phyloP scores from a whole-genome alignment of 2,797 vertebrate species.

The Adrianichthys oophorus region DNA sequence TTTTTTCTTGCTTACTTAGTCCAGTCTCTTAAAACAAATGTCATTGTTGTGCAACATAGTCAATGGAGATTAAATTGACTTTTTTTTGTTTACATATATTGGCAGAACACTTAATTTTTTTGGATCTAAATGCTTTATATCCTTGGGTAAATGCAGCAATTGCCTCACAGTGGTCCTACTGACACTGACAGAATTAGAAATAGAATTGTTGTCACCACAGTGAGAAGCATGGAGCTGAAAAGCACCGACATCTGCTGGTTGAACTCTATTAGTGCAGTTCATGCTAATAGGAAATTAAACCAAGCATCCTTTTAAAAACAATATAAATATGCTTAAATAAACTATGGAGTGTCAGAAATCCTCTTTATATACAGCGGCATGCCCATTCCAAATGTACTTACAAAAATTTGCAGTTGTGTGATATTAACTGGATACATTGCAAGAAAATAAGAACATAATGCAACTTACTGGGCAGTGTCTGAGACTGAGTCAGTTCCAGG shows the following conservation, averaged over 20 bases:
- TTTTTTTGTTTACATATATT: conserved; percentile 6
- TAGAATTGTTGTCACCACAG: background rate
- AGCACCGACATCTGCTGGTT: conserved; percentile 70
- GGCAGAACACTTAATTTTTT: background rate
- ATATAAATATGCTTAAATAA: too few relatives aligned
- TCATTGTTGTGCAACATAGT: background rate
- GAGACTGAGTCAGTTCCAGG: conserved; percentile 59
- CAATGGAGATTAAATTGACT: background rate
- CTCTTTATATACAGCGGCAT: too few relatives aligned
- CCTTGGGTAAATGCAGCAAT: conserved; percentile 23
- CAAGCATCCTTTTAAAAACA: too few relatives aligned
- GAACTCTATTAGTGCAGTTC: conserved; percentile 1
- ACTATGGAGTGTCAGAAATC: too few relatives aligned
- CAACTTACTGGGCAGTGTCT: conserved; percentile 78
- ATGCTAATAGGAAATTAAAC: background rate
- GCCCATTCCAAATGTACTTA: too few relatives aligned
- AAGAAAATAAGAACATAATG: too few relatives aligned
- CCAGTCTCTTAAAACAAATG: background rate
- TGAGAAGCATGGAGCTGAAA: conserved; percentile 7
- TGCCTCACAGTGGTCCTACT: conserved; percentile 21
- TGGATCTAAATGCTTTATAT: conserved; percentile 8
- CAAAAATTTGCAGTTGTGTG: too few relatives aligned
- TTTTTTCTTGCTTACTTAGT: background rate
- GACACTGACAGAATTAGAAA: conserved; percentile 5
- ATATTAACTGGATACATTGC: too few relatives aligned